phyloP scores from a whole-genome alignment of 1,140 invertebrate genomes.

The Apis dorsata region DNA sequence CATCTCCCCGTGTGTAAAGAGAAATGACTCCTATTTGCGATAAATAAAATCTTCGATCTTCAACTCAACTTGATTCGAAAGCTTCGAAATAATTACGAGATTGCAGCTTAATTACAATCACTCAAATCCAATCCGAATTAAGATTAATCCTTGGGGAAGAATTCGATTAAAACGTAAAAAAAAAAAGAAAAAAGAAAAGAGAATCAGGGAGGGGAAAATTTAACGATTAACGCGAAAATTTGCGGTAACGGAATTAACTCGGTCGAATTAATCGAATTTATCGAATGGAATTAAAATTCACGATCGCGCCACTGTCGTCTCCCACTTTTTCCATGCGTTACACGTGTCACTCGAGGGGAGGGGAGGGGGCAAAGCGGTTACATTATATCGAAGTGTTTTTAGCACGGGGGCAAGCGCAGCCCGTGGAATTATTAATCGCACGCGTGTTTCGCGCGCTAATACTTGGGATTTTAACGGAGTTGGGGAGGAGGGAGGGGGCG shows the following conservation, averaged over 20 bases:
- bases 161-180: too few relatives aligned
- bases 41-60: too few relatives aligned
- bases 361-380: background rate
- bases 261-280: background rate
- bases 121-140: background rate
- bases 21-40: too few relatives aligned
- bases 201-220: background rate
- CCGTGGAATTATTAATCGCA: slow-evolving; percentile 21
- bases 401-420: background rate
- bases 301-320: background rate
- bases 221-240: background rate
- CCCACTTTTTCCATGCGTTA: background rate
- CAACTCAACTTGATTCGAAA: too few relatives aligned
- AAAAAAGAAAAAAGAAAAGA: too few relatives aligned
- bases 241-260: background rate
- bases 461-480: background rate
- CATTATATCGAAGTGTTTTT: slow-evolving; percentile 18
- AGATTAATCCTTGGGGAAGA: background rate
- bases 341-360: background rate
- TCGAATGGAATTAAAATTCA: slow-evolving; percentile 1
- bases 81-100: too few relatives aligned
- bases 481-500: background rate
- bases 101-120: too few relatives aligned
- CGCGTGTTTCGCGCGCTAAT: background rate
- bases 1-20: too few relatives aligned